Percentiles rank a stretch among this genome's conserved stretches.
These are phyloP conservation scores for Coreoperca whiteheadi DNA, from an alignment of 2,113 vertebrate genomes.

Conservation along the genomic window DNA sequence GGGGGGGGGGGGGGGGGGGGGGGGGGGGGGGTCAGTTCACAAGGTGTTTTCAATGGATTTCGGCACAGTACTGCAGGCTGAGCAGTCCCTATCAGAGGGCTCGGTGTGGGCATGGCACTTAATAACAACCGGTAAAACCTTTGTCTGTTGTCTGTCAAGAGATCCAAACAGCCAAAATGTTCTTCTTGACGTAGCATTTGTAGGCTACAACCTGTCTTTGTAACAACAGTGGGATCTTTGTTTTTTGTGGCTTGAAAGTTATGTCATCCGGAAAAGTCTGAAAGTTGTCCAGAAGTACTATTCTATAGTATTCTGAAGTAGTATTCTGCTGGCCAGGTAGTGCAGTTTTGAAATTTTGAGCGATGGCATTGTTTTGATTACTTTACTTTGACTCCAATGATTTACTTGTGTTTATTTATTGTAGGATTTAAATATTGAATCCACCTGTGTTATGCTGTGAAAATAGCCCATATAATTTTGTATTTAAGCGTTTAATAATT, in stretches of 20 bases:
- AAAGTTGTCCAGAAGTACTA: background rate
- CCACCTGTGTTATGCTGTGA: background rate
- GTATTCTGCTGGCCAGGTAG: no score
- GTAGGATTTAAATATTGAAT: background rate
- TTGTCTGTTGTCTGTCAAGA: background rate
- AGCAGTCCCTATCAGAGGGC: background rate
- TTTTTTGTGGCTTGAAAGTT: background rate
- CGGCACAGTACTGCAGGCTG: background rate
- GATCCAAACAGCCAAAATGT: background rate
- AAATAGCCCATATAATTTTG: background rate
- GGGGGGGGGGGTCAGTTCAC: background rate
- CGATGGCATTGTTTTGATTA: no score
- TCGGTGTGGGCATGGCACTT: background rate
- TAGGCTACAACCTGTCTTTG: background rate
- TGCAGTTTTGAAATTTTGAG: no score
- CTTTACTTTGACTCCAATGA: no score
- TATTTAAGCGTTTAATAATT: background rate
- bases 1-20: no score
- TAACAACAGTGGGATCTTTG: background rate
- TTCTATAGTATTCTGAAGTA: background rate
- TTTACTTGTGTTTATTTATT: no score
- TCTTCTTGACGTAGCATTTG: background rate
- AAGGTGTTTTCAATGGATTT: background rate
- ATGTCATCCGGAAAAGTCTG: background rate
- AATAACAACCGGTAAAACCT: background rate